phyloP scores from a whole-genome alignment of 1,140 invertebrate genomes.

The Capitella teleta region DNA sequence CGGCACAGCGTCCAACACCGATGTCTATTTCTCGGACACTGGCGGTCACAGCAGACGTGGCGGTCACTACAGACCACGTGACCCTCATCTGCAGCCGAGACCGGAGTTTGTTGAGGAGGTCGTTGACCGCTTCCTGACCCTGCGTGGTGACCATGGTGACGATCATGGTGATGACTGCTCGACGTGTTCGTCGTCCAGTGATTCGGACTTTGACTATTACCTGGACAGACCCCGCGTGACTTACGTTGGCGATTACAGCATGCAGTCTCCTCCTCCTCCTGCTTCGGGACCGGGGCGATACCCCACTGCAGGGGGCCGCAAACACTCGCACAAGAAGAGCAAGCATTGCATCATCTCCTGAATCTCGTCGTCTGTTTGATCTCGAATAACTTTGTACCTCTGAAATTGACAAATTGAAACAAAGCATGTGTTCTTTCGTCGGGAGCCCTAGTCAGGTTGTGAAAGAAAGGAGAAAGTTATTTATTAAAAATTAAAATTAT shows the following conservation, averaged over 20 bases:
- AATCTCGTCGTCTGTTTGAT: too few relatives aligned
- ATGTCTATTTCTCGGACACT: slow-evolving; percentile 6
- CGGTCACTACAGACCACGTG: neutral
- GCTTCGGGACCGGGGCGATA: neutral
- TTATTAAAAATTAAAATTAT: too few relatives aligned
- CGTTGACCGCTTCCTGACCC: neutral
- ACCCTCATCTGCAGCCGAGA: too few relatives aligned
- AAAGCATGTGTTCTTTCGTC: too few relatives aligned
- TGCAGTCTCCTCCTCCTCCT: neutral
- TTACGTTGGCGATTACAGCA: slow-evolving; percentile 45
- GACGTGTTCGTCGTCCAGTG: slow-evolving; percentile 67
- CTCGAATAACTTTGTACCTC: too few relatives aligned
- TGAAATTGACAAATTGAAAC: too few relatives aligned
- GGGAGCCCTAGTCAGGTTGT: too few relatives aligned
- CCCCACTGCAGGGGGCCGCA: neutral
- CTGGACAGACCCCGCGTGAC: slow-evolving; percentile 61
- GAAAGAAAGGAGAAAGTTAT: too few relatives aligned
- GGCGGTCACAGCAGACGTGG: slow-evolving; percentile 1
- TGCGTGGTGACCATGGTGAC: slow-evolving; percentile 5
- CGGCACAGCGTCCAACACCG: slow-evolving; percentile 4
- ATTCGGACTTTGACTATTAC: slow-evolving; percentile 57
- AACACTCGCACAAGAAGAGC: slow-evolving; percentile 4
- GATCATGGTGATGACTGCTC: slow-evolving; percentile 58
- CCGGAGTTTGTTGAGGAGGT: slow-evolving; percentile 1
- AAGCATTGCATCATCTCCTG: slow-evolving; percentile 14